phyloP scores from a whole-genome alignment of 2,888 invertebrate genomes.

The Cheilosia impressa region DNA sequence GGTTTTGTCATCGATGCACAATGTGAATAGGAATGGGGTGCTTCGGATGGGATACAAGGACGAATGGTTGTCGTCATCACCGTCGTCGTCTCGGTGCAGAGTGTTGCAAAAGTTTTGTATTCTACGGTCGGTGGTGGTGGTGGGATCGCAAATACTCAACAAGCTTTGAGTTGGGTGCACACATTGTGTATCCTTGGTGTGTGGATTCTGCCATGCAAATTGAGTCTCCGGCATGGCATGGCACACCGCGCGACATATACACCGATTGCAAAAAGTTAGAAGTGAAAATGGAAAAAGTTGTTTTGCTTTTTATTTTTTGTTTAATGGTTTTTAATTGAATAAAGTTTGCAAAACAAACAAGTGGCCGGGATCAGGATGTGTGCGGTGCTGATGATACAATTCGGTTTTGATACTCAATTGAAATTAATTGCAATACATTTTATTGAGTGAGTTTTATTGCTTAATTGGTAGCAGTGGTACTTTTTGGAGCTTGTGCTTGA shows the following conservation, averaged over 20 bases:
- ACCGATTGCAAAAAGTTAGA: conserved; percentile 30
- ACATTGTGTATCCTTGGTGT: conserved; percentile 24
- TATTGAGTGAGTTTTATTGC: conserved; percentile 26
- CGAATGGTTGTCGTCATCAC: conserved; percentile 17
- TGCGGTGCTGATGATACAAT: conserved; percentile 6
- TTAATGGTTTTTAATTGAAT: conserved; percentile 70
- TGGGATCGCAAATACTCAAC: conserved; percentile 25
- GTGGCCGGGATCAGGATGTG: neutral
- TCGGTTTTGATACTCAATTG: conserved; percentile 21
- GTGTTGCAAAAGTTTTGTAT: conserved; percentile 39
- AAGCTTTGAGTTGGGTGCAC: conserved; percentile 21
- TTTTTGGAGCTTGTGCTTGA: too few species aligned
- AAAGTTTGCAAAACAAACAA: conserved; percentile 51
- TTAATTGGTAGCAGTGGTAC: conserved; percentile 8
- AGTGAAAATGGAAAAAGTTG: conserved; percentile 62
- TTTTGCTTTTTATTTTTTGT: conserved; percentile 41
- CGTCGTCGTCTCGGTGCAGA: neutral
- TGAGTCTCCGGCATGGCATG: neutral
- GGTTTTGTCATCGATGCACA: conserved; percentile 65
- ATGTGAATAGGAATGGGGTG: neutral
- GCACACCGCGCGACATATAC: neutral
- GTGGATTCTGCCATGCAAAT: conserved; percentile 42
- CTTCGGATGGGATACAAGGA: neutral
- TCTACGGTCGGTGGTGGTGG: conserved; percentile 1
- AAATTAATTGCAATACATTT: conserved; percentile 53